These are phyloP conservation scores for Pachypsylla venusta DNA, from an alignment of 1,140 invertebrate species.

Conservation along the genomic window DNA sequence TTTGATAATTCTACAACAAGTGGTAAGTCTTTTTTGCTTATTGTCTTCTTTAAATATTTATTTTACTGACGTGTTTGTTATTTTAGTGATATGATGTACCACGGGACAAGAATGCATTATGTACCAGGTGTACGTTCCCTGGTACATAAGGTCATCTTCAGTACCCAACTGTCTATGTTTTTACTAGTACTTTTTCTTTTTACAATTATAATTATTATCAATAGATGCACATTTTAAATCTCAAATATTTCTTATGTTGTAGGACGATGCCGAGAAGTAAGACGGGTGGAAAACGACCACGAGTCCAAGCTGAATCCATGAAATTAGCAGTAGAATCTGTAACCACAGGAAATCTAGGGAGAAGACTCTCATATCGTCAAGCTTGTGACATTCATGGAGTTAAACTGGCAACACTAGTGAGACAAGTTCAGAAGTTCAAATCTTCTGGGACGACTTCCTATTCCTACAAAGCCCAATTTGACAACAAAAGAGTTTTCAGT, in stretches of 20 bases:
- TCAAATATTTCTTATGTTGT: not conserved
- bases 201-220: not conserved
- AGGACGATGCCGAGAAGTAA: conserved; percentile 1
- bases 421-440: conserved; percentile 2
- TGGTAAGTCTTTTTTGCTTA: not conserved
- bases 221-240: not conserved
- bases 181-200: not conserved
- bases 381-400: conserved; percentile 7
- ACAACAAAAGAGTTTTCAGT: conserved; percentile 10
- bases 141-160: not conserved
- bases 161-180: not conserved
- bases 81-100: not conserved
- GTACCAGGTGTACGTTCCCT: not conserved
- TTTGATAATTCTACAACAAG: not conserved
- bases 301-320: conserved; percentile 2
- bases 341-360: conserved; percentile 4
- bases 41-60: not conserved
- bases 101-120: not conserved
- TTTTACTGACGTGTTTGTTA: not conserved
- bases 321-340: conserved; percentile 1
- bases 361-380: conserved; percentile 2
- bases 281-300: conserved; percentile 1
- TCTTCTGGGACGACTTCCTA: not conserved
- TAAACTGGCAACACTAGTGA: conserved; percentile 11
- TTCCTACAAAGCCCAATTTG: conserved; percentile 10